phyloP scores from a whole-genome alignment of 2,113 vertebrate species.

The Periophthalmodon schlosseri region DNA sequence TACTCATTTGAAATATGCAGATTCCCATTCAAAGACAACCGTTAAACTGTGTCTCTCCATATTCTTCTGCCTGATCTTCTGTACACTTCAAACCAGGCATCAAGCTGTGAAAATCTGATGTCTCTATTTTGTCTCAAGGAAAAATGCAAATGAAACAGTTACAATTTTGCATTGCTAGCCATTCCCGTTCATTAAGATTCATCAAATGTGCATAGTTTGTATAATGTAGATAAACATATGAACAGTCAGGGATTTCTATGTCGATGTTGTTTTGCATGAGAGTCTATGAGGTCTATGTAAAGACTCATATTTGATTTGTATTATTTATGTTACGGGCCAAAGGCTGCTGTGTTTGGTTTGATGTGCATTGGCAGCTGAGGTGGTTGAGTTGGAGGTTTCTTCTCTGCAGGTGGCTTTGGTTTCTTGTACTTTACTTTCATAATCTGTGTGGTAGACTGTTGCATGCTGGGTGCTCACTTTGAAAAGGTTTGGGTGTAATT shows the following conservation, averaged over 20 bases:
- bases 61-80: constrained; percentile 8
- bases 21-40: constrained; percentile 55
- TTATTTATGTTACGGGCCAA: constrained; percentile 18
- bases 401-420: constrained; percentile 26
- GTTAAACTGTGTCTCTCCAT: constrained; percentile 30
- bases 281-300: constrained; percentile 47
- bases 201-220: constrained; percentile 24
- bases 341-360: constrained; percentile 25
- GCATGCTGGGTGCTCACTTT: not conserved
- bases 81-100: constrained; percentile 43
- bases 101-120: constrained; percentile 62
- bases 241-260: constrained; percentile 53
- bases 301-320: constrained; percentile 28
- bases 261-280: constrained; percentile 47
- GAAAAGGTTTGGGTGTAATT: not conserved
- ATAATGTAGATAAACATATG: constrained; percentile 7
- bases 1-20: constrained; percentile 56
- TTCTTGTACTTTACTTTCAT: not conserved
- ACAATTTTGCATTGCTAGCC: constrained; percentile 26
- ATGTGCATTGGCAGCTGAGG: constrained; percentile 16
- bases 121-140: constrained; percentile 52
- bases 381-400: constrained; percentile 20
- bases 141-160: constrained; percentile 24
- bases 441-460: constrained; percentile 1
- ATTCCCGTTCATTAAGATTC: constrained; percentile 30